phyloP scores from a whole-genome alignment of 2,797 vertebrate genomes.

The Taenioides sp. region DNA sequence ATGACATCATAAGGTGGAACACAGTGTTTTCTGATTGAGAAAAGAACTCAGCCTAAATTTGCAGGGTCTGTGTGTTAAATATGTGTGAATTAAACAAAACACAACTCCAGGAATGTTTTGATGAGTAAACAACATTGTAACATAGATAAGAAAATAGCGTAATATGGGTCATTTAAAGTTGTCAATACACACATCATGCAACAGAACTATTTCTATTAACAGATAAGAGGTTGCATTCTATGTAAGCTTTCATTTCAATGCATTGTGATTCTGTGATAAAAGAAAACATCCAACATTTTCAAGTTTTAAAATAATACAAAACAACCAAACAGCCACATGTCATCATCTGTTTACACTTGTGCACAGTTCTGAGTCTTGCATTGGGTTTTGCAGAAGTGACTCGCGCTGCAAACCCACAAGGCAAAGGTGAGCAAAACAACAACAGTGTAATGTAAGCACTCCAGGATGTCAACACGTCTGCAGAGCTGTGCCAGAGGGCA shows the following conservation, averaged over 20 bases:
- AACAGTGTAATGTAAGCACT: slow-evolving; percentile 11
- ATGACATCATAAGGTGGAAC: too few species aligned
- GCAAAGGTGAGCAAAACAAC: slow-evolving; percentile 26
- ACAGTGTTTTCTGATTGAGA: too few species aligned
- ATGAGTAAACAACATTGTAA: too few species aligned
- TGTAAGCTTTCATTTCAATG: background rate
- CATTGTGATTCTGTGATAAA: background rate
- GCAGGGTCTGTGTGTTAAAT: too few species aligned
- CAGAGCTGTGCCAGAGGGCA: slow-evolving; percentile 46
- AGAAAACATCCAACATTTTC: background rate
- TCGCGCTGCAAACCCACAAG: background rate
- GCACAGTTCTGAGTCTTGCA: background rate
- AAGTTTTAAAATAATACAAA: background rate
- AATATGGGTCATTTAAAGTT: too few species aligned
- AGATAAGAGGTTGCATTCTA: background rate
- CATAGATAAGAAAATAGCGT: too few species aligned
- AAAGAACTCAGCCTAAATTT: too few species aligned
- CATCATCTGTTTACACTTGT: background rate
- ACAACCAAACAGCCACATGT: background rate
- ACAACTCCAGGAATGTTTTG: too few species aligned
- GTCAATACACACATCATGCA: too few species aligned
- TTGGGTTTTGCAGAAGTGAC: background rate
- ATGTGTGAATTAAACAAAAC: too few species aligned
- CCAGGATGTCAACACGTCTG: slow-evolving; percentile 53
- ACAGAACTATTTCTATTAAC: too few species aligned